Base-by-base conservation (phyloP, 2,888 invertebrate genomes). In the Sinopyrophorus schimmeli region DNA sequence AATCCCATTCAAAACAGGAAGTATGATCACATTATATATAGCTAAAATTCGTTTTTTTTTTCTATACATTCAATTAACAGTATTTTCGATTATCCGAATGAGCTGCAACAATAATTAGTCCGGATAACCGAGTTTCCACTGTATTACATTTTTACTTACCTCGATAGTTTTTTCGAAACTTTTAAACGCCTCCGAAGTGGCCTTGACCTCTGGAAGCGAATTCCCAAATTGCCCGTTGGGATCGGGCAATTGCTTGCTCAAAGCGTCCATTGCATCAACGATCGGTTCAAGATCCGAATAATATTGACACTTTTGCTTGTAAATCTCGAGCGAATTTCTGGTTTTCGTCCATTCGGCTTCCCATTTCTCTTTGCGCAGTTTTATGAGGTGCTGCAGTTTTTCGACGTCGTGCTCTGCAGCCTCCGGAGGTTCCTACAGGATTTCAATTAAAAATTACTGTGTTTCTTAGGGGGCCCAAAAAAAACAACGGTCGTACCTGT, bases 91-190 rank as follows among this genome's bases (percentile, higher is more conserved):
- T n/a, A n/a, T n/a, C n/a, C n/a, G n/a, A n/a, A n/a, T n/a, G n/a
- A n/a, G n/a, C n/a, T n/a, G n/a, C n/a, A n/a, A n/a, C n/a, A n/a
- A n/a, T n/a, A n/a, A n/a, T n/a, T n/a, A n/a, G n/a, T n/a, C n/a
- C n/a, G n/a, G n/a, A n/a, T n/a, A n/a, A n/a, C n/a, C n/a, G n/a
- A n/a, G n/a, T n/a, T n/a, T n/a, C n/a, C n/a, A n/a, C n/a, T n/a
- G n/a, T n/a, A n/a, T n/a, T n/a, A n/a, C n/a, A n/a, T n/a, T n/a
- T n/a, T n/a, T n/a, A n/a, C 74, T 74, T 74, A 89, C 88, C 77
- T 85, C 80, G 57, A 89, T 82, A 39, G 87, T 87, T 70, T 83
- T 83, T 73, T 90, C 87, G 69, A 90, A 88, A 63, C 86, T 83
- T 53, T 79, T 78, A 67, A 89, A 90, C 18, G 86, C 83, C 57